phyloP scores from a whole-genome alignment of 2,888 invertebrate genomes.

The Mimas tiliae region DNA sequence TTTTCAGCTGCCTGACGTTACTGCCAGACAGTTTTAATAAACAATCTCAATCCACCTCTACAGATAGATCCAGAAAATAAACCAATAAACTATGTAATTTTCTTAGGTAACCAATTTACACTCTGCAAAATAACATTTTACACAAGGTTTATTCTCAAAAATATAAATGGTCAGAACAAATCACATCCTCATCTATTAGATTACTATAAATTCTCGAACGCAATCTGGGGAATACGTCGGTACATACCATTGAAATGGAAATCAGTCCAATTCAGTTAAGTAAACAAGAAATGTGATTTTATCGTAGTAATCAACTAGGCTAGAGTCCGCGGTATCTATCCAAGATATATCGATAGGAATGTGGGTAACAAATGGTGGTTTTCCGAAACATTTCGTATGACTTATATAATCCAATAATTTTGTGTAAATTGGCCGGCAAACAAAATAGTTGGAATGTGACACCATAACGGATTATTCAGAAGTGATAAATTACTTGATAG shows the following conservation, averaged over 20 bases:
- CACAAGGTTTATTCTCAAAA: no score
- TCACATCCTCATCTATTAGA: no score
- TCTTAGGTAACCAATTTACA: no score
- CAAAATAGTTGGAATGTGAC: constrained; percentile 23
- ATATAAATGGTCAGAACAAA: no score
- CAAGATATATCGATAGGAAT: constrained; percentile 9
- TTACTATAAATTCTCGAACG: not conserved
- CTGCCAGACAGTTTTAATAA: no score
- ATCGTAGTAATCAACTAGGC: constrained; percentile 10
- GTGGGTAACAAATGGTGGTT: constrained; percentile 7
- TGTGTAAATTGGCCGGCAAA: constrained; percentile 4
- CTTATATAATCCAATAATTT: constrained; percentile 12
- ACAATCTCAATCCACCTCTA: no score
- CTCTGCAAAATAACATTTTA: no score
- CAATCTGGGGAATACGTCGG: not conserved
- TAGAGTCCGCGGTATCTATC: not conserved
- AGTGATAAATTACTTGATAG: constrained; percentile 19
- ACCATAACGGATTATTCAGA: constrained; percentile 14
- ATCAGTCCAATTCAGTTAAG: not conserved
- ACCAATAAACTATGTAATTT: no score
- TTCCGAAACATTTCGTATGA: constrained; percentile 19
- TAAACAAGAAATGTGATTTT: constrained; percentile 15
- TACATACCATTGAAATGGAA: not conserved
- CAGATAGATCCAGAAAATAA: no score
- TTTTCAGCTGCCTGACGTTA: no score